Conservation (phyloP, 2,113 vertebrate genomes). For the Ochotona princeps region DNA sequence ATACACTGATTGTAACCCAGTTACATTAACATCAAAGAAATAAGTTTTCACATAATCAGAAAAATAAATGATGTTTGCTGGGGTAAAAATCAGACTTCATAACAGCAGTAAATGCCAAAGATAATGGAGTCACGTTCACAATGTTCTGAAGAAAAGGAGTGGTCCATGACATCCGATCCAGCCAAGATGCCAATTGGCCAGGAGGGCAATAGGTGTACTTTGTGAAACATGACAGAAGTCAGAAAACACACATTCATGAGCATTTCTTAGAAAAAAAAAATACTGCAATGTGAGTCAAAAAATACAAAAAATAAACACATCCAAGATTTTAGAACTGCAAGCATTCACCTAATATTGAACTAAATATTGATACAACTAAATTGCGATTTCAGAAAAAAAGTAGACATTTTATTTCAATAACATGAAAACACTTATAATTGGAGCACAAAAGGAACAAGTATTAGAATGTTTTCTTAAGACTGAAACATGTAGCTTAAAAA, state of each 20-base stretch:
- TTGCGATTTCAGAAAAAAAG: not conserved
- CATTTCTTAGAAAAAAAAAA: not conserved
- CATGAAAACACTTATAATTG: conserved; percentile 44
- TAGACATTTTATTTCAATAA: conserved; percentile 11
- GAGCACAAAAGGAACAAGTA: not conserved
- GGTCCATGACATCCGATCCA: not conserved
- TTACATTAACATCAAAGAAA: conserved; percentile 49
- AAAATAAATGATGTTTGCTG: not conserved
- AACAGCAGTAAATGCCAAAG: not conserved
- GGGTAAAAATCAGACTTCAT: not conserved
- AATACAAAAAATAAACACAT: not conserved
- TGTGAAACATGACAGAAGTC: not conserved
- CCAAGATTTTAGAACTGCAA: not conserved
- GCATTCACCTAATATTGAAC: not conserved
- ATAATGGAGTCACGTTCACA: not conserved
- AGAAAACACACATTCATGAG: not conserved
- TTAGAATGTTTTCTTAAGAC: not conserved
- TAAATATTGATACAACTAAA: conserved; percentile 11
- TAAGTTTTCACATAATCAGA: not conserved
- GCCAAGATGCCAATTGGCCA: not conserved
- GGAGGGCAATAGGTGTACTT: not conserved
- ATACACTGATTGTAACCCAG: not conserved
- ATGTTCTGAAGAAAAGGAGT: conserved; percentile 26
- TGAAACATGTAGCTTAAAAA: not conserved
- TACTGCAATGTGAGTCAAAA: not conserved